These are phyloP conservation scores for Noctua pronuba DNA, from an alignment of 2,888 invertebrate genomes.

Conservation along the genomic window DNA sequence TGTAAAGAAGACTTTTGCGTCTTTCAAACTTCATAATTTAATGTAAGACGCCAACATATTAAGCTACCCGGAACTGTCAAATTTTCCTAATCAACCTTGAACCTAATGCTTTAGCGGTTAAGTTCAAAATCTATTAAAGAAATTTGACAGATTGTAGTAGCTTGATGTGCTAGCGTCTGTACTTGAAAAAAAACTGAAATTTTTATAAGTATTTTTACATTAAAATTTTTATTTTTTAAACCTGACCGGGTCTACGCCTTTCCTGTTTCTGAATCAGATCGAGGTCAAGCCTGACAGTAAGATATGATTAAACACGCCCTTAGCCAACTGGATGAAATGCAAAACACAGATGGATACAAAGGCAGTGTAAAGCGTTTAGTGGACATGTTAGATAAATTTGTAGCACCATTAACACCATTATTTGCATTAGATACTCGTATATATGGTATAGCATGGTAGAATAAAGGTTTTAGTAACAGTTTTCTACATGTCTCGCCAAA, in stretches of 20 bases:
- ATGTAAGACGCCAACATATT: no score
- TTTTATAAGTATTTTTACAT: neutral
- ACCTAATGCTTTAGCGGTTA: no score
- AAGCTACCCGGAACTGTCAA: no score
- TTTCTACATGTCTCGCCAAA: neutral
- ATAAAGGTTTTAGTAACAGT: neutral
- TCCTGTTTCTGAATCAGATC: slow-evolving; percentile 45
- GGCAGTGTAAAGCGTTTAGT: slow-evolving; percentile 28
- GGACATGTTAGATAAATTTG: slow-evolving; percentile 27
- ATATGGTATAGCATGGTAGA: neutral
- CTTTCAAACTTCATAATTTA: neutral
- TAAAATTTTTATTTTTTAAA: neutral
- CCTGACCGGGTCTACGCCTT: slow-evolving; percentile 36
- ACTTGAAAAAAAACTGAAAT: neutral
- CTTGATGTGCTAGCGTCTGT: no score
- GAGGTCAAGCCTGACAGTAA: slow-evolving; percentile 75
- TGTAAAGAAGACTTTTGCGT: neutral
- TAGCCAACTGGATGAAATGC: slow-evolving; percentile 70
- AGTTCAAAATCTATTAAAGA: no score
- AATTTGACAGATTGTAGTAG: no score
- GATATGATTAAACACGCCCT: slow-evolving; percentile 87
- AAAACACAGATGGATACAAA: slow-evolving; percentile 63
- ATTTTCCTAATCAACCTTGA: no score
- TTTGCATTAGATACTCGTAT: no score
- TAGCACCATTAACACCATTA: neutral